phyloP scores from a whole-genome alignment of 2,113 vertebrate genomes.

The Heloderma charlesbogerti region DNA sequence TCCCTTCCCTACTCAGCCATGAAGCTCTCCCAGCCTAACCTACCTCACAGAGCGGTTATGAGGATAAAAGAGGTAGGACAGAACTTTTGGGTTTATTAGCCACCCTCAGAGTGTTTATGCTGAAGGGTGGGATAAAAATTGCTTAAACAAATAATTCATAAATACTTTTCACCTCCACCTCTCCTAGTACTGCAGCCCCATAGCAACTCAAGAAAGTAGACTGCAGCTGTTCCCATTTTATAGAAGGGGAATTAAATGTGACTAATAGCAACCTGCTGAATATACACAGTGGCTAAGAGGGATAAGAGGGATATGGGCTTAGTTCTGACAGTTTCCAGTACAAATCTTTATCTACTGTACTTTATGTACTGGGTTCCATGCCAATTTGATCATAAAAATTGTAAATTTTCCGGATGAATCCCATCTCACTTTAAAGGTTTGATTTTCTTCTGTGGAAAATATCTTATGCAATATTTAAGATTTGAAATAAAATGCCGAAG shows the following conservation, averaged over 20 bases:
- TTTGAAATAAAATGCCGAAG: constrained; percentile 74
- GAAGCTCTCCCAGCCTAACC: background rate
- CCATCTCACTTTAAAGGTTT: constrained; percentile 48
- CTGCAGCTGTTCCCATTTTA: background rate
- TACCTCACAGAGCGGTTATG: too few species aligned
- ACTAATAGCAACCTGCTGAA: background rate
- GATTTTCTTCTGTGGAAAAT: constrained; percentile 51
- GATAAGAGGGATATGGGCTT: background rate
- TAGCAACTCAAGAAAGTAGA: too few species aligned
- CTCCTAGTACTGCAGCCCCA: background rate
- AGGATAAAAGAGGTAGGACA: background rate
- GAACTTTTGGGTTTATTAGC: background rate
- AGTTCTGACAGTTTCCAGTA: background rate
- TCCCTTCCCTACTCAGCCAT: background rate
- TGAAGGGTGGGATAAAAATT: background rate
- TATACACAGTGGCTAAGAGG: background rate
- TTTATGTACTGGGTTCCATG: background rate
- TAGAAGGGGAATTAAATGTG: background rate
- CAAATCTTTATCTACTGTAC: background rate
- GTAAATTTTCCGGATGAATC: constrained; percentile 43
- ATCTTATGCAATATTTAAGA: constrained; percentile 73
- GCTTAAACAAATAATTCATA: background rate
- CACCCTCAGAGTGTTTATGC: background rate
- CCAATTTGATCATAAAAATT: constrained; percentile 29
- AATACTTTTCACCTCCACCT: background rate